phyloP scores from a whole-genome alignment of 2,797 vertebrate species.

The Xerus rutilus region DNA sequence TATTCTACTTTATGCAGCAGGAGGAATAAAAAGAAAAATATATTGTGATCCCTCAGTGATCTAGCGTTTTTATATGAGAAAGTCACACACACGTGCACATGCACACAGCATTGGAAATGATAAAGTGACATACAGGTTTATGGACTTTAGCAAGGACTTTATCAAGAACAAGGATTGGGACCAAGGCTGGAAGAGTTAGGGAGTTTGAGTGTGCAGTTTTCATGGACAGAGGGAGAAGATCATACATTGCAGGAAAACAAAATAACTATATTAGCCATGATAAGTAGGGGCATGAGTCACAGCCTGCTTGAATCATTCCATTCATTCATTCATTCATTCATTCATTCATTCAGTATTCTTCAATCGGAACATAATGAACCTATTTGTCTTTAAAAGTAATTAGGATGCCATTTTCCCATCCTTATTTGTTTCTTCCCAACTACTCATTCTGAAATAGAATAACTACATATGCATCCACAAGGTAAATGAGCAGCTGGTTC shows the following conservation, averaged over 20 bases:
- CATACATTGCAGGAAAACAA: no score
- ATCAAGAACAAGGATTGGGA: not conserved
- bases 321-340: no score
- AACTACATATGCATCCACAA: fast-evolving
- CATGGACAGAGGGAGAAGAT: not conserved
- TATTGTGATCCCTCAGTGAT: not conserved
- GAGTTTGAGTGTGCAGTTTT: not conserved
- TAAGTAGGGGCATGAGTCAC: no score
- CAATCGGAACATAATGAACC: not conserved
- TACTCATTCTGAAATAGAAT: not conserved
- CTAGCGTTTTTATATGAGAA: not conserved
- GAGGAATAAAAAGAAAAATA: not conserved
- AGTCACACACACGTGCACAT: no score
- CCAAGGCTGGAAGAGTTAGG: not conserved
- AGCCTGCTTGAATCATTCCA: not conserved
- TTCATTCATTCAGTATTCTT: not conserved
- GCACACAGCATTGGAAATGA: not conserved
- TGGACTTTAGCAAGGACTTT: not conserved
- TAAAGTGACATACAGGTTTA: no score
- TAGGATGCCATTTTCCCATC: no score
- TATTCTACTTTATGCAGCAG: not conserved
- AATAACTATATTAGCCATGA: not conserved
- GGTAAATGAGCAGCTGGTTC: not conserved
- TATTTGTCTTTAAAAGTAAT: not conserved
- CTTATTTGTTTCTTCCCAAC: not conserved